Evolutionary conservation across 2,113 vertebrate genomes (phyloP), one percentile per base, ranked within the genome.

Genomic region (Nipponia nippon): DNA sequence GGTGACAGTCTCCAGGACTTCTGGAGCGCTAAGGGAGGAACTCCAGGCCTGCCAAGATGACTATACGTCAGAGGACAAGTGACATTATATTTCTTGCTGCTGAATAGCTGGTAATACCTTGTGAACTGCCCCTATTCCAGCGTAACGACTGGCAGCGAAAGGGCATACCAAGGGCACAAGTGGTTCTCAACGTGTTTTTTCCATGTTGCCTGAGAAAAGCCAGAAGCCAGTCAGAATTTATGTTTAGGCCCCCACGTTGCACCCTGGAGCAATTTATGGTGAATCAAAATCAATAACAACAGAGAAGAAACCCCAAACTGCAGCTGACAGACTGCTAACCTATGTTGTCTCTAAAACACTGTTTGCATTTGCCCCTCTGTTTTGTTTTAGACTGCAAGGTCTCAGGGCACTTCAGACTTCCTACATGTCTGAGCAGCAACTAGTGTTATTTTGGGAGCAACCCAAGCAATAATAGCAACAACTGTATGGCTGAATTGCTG

Each of bases 211-310:
- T 52, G 49, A 93, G 50, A 59, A 87, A 80, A 95, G 66, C 67
- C 78, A 90, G 87, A 78, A 75, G 38, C 13, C 21, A 25, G 18
- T 20, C n/a, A 40, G 30, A 87, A 89, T 69, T 92, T 23, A 59
- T 3, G 18, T 46, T 44, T 78, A 52, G 47, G 27, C 8, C 16
- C 18, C 23, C 44, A 38, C 0, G 0, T 1, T 78, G 70, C 65
- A 91, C 58, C 80, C 42, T 3, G 6, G 42, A 78, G 56, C 56
- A 72, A 72, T 40, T 93, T 22, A 49, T 8, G 42, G 71, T 62
- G 42, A 11, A 72, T 56, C 40, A 25, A 89, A 76, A 36, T 72
- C 87, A 91, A 0, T 13, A 91, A 49, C 12, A 82, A 65, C 29
- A 47, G 62, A 83, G 71, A 80, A 72, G 34, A 72, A 91, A 91